Conservation (phyloP, 1,140 invertebrate genomes). For the Trinorchestia longiramus region DNA sequence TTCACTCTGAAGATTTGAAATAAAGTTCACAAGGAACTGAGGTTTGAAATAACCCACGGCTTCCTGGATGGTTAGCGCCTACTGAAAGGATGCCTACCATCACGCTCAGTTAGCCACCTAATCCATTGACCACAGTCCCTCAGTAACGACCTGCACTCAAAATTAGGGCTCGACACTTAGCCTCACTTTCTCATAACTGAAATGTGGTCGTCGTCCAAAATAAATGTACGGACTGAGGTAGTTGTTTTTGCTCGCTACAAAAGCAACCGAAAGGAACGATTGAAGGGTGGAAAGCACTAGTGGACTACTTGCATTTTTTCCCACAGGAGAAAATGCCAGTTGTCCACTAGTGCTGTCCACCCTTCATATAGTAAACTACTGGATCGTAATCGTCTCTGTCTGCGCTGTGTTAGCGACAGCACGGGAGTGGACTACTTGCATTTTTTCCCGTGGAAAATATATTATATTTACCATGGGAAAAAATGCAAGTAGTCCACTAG, state of each 20-base stretch:
- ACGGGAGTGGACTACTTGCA: too few relatives aligned
- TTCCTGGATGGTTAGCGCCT: not conserved
- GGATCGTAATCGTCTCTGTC: too few relatives aligned
- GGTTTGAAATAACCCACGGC: not conserved
- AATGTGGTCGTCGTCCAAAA: slow-evolving; percentile 10
- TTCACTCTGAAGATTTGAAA: not conserved
- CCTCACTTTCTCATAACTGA: slow-evolving; percentile 16
- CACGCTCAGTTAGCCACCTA: slow-evolving; percentile 30
- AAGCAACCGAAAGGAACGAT: too few relatives aligned
- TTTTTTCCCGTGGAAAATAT: too few relatives aligned
- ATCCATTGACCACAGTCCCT: slow-evolving; percentile 39
- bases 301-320: too few relatives aligned
- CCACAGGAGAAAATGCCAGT: too few relatives aligned
- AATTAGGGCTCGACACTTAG: slow-evolving; percentile 26
- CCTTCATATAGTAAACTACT: too few relatives aligned
- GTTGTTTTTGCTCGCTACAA: not conserved
- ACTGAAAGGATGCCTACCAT: not conserved
- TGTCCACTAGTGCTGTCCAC: too few relatives aligned
- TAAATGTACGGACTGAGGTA: not conserved
- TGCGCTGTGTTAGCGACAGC: too few relatives aligned
- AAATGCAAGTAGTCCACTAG: too few relatives aligned
- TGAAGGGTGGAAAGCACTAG: too few relatives aligned
- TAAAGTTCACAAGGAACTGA: not conserved
- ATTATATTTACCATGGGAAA: too few relatives aligned
- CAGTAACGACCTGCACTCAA: not conserved